Conservation (phyloP, 2,888 invertebrate genomes). For the Schizotus pectinicornis region DNA sequence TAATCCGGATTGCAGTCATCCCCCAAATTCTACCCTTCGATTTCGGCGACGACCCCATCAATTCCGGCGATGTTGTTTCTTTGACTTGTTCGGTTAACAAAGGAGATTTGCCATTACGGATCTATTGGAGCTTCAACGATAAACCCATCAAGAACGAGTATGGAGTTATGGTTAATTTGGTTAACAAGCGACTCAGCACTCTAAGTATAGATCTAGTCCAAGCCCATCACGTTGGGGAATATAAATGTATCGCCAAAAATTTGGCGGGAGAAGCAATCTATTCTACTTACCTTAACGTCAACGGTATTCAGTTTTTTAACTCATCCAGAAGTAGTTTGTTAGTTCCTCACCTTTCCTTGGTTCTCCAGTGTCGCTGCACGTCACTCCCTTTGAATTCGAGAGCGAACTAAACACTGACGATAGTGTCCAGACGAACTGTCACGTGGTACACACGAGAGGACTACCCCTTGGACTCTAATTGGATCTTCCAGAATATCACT, state of each 20-base stretch:
- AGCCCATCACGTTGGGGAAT: constrained; percentile 74
- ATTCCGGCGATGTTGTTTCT: constrained; percentile 62
- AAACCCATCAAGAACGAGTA: constrained; percentile 57
- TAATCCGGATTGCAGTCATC: constrained; percentile 39
- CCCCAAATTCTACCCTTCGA: constrained; percentile 53
- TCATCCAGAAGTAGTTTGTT: neutral
- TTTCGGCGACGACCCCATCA: constrained; percentile 65
- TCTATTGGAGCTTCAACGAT: constrained; percentile 70
- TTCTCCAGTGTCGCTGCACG: constrained; percentile 64
- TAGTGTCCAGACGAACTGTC: constrained; percentile 69
- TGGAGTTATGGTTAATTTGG: constrained; percentile 53
- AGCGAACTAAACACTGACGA: constrained; percentile 72
- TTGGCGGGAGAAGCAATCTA: constrained; percentile 60
- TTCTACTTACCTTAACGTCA: constrained; percentile 61
- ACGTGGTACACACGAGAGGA: constrained; percentile 73
- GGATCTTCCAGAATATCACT: constrained; percentile 58
- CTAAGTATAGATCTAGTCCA: constrained; percentile 73
- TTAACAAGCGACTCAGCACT: constrained; percentile 64
- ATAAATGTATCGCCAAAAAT: constrained; percentile 70
- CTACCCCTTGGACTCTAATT: constrained; percentile 74
- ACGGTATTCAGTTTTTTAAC: constrained; percentile 18
- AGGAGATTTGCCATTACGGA: constrained; percentile 74
- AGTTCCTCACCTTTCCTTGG: constrained; percentile 24
- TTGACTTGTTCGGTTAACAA: constrained; percentile 71
- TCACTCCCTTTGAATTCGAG: constrained; percentile 71